Evolutionary conservation across 35 echinoderm and acorn worm species (phyloP).

Genomic region (Heliocidaris erythrogramma): DNA sequence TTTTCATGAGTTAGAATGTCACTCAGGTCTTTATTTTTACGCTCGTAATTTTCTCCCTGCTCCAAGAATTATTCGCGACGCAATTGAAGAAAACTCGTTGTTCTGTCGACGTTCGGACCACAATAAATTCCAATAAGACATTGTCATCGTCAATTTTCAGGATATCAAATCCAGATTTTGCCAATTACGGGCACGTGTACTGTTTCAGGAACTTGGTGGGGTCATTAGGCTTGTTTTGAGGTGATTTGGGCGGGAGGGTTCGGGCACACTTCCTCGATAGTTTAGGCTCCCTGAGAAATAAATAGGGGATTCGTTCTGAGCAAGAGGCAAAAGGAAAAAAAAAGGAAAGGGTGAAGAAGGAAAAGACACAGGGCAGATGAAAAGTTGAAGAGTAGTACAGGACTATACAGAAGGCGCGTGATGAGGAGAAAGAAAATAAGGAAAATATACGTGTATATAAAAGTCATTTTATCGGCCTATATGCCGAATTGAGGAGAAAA

Average conservation of each 20-base stretch:
- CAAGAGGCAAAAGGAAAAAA: neutral
- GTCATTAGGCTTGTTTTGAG: neutral
- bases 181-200: constrained; percentile 33
- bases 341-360: no score
- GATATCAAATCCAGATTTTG: constrained; percentile 26
- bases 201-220: constrained; percentile 16
- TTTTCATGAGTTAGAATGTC: neutral
- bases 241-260: neutral
- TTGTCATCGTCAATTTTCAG: constrained; percentile 34
- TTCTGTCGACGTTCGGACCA: neutral
- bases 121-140: constrained; percentile 27
- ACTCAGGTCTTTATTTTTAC: neutral
- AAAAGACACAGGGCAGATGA: no score
- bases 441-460: no score
- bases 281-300: neutral
- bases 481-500: no score
- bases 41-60: neutral
- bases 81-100: constrained; percentile 2
- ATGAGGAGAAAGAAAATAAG: no score
- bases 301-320: neutral
- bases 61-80: neutral
- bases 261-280: neutral
- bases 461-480: no score
- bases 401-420: no score
- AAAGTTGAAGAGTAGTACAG: no score